Base-by-base conservation (phyloP, 2,888 invertebrate genomes). In the Cryptus viduatorius region DNA sequence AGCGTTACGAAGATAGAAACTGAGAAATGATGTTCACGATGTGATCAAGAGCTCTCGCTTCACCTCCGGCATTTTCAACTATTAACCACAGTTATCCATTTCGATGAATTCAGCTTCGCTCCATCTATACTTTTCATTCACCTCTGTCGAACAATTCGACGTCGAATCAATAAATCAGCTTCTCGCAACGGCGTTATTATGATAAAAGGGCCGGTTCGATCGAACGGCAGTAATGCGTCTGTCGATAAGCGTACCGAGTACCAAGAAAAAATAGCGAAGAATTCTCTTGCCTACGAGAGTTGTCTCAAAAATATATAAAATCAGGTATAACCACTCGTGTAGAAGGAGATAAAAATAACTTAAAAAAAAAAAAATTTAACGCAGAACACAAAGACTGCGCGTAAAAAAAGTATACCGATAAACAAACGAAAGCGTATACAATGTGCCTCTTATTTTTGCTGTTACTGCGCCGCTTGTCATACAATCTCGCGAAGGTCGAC, bases 181-280 rank as follows among this genome's bases (percentile, higher is more conserved):
- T 37, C 69, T 53, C 10, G 59, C 68, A 42, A 78, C 24, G 46
- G 76, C 81, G 86, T 88, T 89, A 89, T 89, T 87, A 81, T 79
- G 78, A 79, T 82, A 82, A 88, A 86, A 89, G 89, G 46, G 10
- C 85, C 84, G 77, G 83, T 89, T 87, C 85, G 87, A 88, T 82
- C 76, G 79, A 46, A 37, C 69, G 71, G 75, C 65, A 64, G 83
- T 88, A 87, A 87, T 85, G 86, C 59, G 82, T 82, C 65, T 85
- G 84, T 86, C 89, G 89, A 91, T 91, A 90, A 89, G 90, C 89
- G 29, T 37, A 44, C 64, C 48, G 48, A 50, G 44, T 76, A 50
- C 14, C 19, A 31, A 76, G 64, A 29, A 7, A 48, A n/a, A 48
- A 48, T n/a, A 48, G 48, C 48, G 31, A n/a, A 29, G 5, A 29